phyloP scores from a whole-genome alignment of 1,140 invertebrate genomes.

The Drosophila watanabei region DNA sequence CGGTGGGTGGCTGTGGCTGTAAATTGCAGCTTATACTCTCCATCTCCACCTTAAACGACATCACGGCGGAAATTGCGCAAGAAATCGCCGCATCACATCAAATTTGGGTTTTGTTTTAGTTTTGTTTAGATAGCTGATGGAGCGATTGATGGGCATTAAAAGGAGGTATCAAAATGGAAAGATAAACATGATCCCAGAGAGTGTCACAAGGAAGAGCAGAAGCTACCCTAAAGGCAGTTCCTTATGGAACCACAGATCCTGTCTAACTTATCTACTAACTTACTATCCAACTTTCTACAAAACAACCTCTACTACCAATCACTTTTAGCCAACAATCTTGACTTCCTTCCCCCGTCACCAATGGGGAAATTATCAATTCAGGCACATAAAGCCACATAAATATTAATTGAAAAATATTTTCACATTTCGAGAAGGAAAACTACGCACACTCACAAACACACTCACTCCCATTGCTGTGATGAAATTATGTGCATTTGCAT shows the following conservation, averaged over 20 bases:
- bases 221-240: background rate
- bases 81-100: constrained; percentile 57
- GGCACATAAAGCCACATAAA: constrained; percentile 80
- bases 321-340: constrained; percentile 9
- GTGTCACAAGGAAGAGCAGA: background rate
- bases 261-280: background rate
- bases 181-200: background rate
- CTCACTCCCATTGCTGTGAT: constrained; percentile 55
- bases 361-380: constrained; percentile 69
- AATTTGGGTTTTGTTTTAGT: constrained; percentile 9
- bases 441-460: constrained; percentile 39
- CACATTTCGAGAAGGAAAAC: constrained; percentile 73
- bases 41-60: constrained; percentile 57
- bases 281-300: too few relatives aligned
- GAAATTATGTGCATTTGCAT: constrained; percentile 84
- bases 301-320: background rate
- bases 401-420: constrained; percentile 83
- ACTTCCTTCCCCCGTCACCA: constrained; percentile 8
- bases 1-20: constrained; percentile 56
- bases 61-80: constrained; percentile 70
- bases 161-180: background rate
- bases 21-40: constrained; percentile 41
- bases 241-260: background rate
- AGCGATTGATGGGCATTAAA: constrained; percentile 2
- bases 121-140: constrained; percentile 19